Conservation (phyloP, 2,888 invertebrate species). For the Caenorhabditis drosophilae region DNA sequence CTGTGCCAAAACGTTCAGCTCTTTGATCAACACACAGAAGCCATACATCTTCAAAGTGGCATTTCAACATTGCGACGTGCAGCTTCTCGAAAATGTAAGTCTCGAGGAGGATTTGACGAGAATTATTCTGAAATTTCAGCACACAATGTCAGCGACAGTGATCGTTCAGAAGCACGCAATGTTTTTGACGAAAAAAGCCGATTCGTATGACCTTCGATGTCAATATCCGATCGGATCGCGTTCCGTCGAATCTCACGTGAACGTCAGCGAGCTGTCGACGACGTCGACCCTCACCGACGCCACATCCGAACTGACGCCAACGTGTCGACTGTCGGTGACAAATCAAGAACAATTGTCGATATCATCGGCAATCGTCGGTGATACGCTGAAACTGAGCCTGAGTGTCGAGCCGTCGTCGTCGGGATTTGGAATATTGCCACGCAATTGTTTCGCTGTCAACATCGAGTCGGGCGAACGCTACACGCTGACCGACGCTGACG, state of each 20-base stretch:
- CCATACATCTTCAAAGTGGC: constrained; percentile 62
- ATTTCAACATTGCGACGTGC: constrained; percentile 65
- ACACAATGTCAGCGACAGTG: constrained; percentile 74
- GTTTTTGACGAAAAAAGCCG: constrained; percentile 89
- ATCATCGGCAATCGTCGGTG: constrained; percentile 51
- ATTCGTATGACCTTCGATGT: constrained; percentile 84
- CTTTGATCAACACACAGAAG: constrained; percentile 39
- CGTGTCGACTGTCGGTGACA: constrained; percentile 57
- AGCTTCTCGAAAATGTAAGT: constrained; percentile 55
- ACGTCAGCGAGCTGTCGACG: constrained; percentile 70
- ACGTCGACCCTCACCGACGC: constrained; percentile 53
- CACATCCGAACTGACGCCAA: constrained; percentile 22
- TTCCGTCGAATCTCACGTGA: constrained; percentile 70
- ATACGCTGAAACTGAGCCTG: constrained; percentile 44
- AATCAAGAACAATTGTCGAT: constrained; percentile 53
- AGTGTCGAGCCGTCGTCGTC: constrained; percentile 53
- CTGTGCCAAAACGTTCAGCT: constrained; percentile 58
- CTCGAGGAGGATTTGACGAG: too few species aligned
- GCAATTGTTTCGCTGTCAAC: constrained; percentile 68
- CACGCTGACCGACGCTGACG: constrained; percentile 63
- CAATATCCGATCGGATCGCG: constrained; percentile 36
- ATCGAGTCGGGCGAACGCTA: constrained; percentile 67
- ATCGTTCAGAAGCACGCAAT: constrained; percentile 96
- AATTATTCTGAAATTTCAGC: too few species aligned
- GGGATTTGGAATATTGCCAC: constrained; percentile 61